Percentiles rank a stretch among this genome's conserved stretches.
These are phyloP conservation scores for Incurvaria masculella DNA, from an alignment of 2,888 invertebrate species.

Conservation along the genomic window DNA sequence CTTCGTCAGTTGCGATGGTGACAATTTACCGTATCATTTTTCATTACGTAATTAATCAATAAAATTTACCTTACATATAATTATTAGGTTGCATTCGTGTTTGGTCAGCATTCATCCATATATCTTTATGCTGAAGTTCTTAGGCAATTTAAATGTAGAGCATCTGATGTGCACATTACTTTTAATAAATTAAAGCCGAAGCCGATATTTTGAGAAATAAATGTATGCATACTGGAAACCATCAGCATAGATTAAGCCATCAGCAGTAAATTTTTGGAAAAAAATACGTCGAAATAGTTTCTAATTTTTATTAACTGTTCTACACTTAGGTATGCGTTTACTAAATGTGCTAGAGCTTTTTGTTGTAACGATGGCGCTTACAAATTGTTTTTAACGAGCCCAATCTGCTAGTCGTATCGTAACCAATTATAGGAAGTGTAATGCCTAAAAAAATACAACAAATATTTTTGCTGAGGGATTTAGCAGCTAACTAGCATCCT, in stretches of 20 bases:
- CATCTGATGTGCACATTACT: constrained; percentile 19
- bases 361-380: constrained; percentile 15
- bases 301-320: constrained; percentile 17
- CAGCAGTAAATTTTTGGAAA: constrained; percentile 15
- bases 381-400: constrained; percentile 12
- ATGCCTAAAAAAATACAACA: constrained; percentile 20
- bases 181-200: constrained; percentile 10
- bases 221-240: constrained; percentile 18
- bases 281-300: constrained; percentile 16
- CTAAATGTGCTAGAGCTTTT: constrained; percentile 13
- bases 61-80: constrained; percentile 16
- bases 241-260: no score
- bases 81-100: constrained; percentile 18
- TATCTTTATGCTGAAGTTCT: constrained; percentile 19
- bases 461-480: constrained; percentile 17
- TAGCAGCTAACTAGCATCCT: constrained; percentile 19
- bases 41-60: no score
- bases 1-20: constrained; percentile 13
- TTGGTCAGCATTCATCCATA: constrained; percentile 18
- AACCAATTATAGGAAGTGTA: constrained; percentile 18
- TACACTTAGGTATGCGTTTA: constrained; percentile 14
- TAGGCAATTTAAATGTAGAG: constrained; percentile 17
- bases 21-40: no score
- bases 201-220: constrained; percentile 18
- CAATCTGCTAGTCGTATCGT: constrained; percentile 15